phyloP scores from a whole-genome alignment of 2,888 invertebrate species.

The Chironomus tentans region DNA sequence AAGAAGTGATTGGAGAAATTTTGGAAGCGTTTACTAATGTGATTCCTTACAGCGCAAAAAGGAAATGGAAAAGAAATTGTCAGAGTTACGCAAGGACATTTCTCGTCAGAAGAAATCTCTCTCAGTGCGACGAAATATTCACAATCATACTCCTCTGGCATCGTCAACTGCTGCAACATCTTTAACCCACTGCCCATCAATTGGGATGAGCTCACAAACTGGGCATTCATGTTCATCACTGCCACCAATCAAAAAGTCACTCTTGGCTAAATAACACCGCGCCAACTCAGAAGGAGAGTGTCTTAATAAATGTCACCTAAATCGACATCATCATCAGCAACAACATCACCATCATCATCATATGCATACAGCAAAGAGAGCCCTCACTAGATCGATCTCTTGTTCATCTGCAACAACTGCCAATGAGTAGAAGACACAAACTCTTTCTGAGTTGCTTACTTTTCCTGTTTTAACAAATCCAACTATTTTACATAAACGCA shows the following conservation, averaged over 20 bases:
- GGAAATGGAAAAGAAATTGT: slow-evolving; percentile 28
- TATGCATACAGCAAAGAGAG: neutral
- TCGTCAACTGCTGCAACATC: neutral
- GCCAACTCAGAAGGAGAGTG: slow-evolving; percentile 27
- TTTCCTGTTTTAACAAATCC: no score
- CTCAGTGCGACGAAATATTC: slow-evolving; percentile 20
- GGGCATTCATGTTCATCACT: slow-evolving; percentile 21
- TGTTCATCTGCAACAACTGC: slow-evolving; percentile 22
- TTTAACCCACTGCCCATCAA: slow-evolving; percentile 1
- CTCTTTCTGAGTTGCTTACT: neutral
- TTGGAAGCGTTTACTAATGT: neutral
- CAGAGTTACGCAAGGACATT: slow-evolving; percentile 28
- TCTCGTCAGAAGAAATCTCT: slow-evolving; percentile 28
- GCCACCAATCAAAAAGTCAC: slow-evolving; percentile 26
- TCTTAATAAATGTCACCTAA: slow-evolving; percentile 18
- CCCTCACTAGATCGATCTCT: neutral
- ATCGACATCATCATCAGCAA: slow-evolving; percentile 4
- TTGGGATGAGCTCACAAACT: neutral
- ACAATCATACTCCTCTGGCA: slow-evolving; percentile 26
- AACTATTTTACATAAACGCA: no score
- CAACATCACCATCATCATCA: neutral
- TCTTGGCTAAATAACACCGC: slow-evolving; percentile 27
- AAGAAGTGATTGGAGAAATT: neutral
- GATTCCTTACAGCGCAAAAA: slow-evolving; percentile 27
- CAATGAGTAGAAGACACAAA: neutral